phyloP scores from a whole-genome alignment of 2,888 invertebrate species.

The Drosophila paucipuncta region DNA sequence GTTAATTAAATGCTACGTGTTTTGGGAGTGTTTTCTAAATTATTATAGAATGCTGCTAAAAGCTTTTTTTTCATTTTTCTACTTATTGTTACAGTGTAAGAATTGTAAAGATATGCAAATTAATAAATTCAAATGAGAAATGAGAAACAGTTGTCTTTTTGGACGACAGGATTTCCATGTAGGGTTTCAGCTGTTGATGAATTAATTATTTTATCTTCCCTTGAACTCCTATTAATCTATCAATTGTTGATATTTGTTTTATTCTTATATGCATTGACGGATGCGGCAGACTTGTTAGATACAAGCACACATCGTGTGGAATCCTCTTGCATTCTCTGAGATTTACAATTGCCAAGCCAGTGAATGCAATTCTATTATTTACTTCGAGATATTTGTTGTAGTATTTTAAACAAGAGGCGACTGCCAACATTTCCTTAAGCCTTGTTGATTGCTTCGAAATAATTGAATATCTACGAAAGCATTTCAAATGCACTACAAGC shows the following conservation, averaged over 20 bases:
- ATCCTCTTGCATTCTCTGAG: neutral
- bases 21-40: neutral
- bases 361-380: neutral
- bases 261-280: neutral
- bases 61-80: neutral
- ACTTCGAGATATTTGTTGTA: too few species aligned
- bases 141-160: neutral
- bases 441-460: neutral
- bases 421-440: neutral
- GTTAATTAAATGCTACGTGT: neutral
- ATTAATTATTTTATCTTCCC: neutral
- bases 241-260: neutral
- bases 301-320: neutral
- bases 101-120: neutral
- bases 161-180: neutral
- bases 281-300: neutral
- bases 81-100: neutral
- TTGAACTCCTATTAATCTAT: neutral
- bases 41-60: neutral
- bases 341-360: neutral
- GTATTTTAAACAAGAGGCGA: neutral
- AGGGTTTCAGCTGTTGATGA: neutral
- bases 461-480: conserved; percentile 17
- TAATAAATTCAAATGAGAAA: neutral
- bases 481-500: conserved; percentile 25